Base-by-base conservation (phyloP, 2,888 invertebrate genomes). In the Xestia rhomboidea region DNA sequence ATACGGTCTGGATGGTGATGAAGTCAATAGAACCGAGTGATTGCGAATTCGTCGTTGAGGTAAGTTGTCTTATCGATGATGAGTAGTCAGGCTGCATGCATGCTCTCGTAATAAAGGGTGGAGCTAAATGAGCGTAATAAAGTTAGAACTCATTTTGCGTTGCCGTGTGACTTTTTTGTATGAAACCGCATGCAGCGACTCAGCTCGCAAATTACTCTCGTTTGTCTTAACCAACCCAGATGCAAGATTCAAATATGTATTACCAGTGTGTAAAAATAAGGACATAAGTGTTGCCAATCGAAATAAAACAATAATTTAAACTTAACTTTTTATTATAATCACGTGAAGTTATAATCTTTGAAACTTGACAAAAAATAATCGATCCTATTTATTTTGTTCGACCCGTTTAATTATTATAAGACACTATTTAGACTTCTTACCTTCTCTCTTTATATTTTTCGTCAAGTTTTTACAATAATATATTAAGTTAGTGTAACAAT, bases 311-410 rank as follows among this genome's bases (percentile, higher is more conserved):
- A 66, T 21, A 86, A 46, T 49, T 77, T 76, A 82, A 89, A 88
- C 85, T 77, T 87, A 88, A 89, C 80, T 81, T 74, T 88, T 89
- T 89, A 87, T 79, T 87, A 72, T 68, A 85, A 82, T 81, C 81
- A 87, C 69, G 75, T 76, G 76, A 71, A 77, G 76, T 66, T 77
- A 83, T 57, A 79, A 81, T 68, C 66, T 69, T 76, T 76, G 71
- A 79, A 77, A 87, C 71, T 82, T 82, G 86, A 86, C 83, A 85
- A 78, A 77, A 82, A 82, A 82, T 34, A 63, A 73, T 44, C 63
- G 27, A 38, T 63, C 60, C 24, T 60, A 18, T 57, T 44, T 38
- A 70, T 41, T 83, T 84, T 84, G 73, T 84, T 84, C 85, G 60
- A 70, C 15, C 46, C 70, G 73, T 62, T 75, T 51, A 60, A 60